phyloP scores from a whole-genome alignment of 2,888 invertebrate species.

The Mesorhabditis spiculigera region DNA sequence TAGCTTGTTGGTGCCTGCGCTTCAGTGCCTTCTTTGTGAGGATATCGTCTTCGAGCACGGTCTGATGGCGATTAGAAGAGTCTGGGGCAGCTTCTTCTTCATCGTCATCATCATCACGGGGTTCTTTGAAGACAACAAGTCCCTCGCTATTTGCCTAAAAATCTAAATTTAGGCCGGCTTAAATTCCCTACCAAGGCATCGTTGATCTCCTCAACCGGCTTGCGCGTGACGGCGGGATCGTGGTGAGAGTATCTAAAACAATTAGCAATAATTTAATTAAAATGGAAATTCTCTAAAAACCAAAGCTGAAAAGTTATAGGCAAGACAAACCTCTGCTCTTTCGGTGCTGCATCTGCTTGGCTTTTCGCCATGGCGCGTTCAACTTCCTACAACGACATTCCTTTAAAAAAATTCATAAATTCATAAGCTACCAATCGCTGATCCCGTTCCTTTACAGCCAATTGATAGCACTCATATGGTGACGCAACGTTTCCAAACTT shows the following conservation, averaged over 20 bases:
- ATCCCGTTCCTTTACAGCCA: slow-evolving; percentile 27
- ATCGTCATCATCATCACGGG: neutral
- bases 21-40: slow-evolving; percentile 38
- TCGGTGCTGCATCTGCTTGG: slow-evolving; percentile 20
- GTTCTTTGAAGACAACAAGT: neutral
- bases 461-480: slow-evolving; percentile 34
- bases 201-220: slow-evolving; percentile 21
- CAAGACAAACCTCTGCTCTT: slow-evolving; percentile 13
- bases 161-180: neutral
- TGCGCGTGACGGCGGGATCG: slow-evolving; percentile 29
- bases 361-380: slow-evolving; percentile 19
- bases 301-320: too few species aligned
- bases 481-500: slow-evolving; percentile 32
- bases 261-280: neutral
- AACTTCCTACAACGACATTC: slow-evolving; percentile 11
- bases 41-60: slow-evolving; percentile 19
- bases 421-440: slow-evolving; percentile 14
- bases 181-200: neutral
- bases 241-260: slow-evolving; percentile 27
- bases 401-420: neutral
- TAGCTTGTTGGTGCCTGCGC: slow-evolving; percentile 21
- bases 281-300: too few species aligned
- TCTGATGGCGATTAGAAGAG: slow-evolving; percentile 11
- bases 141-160: too few species aligned
- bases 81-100: slow-evolving; percentile 3